Evolutionary conservation across 2,888 invertebrate genomes (phyloP), one percentile per base, ranked within the genome.

Genomic region (Ernsta delagoae): DNA sequence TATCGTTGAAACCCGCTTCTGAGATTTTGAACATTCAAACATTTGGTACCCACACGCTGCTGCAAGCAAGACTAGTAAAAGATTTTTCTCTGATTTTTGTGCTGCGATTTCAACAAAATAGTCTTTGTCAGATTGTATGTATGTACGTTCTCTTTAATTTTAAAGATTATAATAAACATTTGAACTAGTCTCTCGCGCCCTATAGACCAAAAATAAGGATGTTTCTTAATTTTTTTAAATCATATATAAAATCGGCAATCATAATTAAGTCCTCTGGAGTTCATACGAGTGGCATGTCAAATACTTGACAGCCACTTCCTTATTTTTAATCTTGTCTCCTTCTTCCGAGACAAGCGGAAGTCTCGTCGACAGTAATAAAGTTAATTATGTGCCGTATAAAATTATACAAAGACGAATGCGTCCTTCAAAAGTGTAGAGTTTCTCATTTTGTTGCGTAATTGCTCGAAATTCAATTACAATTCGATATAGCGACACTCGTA

Each of bases 1-100:
- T 61, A 61, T 57, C 56, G 39, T 43, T 56, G 36, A 56, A 36
- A 45, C 48, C 24, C 61, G 62, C 56, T 61, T 61, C 3, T 48
- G 36, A 36, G 39, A 61, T 61, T 67, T 57, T 24, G 16, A 12
- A 62, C 8, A 16, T 34, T 12, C 34, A 50, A 56, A 45, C 45
- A 39, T 64, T 56, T 45, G 16, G 57, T 39, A 48, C 41, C 11
- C 36, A n/a, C 39, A 50, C 8, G 50, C 50, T 50, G 50, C 16
- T 5, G 50, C 8, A 7, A 8, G 50, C n/a, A 31, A 43, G 12
- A 34, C 8, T 9, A 4, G 9, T 3, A 41, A 41, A 41, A 36
- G 36, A 36, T 5, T 6, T 6, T 36, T 36, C 36, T 36, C 36
- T 36, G 6, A 36, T 36, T 36, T 36, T 36, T 36, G 36, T 36